Conservation (phyloP, 2,888 invertebrate species). For the Eulithis testata region DNA sequence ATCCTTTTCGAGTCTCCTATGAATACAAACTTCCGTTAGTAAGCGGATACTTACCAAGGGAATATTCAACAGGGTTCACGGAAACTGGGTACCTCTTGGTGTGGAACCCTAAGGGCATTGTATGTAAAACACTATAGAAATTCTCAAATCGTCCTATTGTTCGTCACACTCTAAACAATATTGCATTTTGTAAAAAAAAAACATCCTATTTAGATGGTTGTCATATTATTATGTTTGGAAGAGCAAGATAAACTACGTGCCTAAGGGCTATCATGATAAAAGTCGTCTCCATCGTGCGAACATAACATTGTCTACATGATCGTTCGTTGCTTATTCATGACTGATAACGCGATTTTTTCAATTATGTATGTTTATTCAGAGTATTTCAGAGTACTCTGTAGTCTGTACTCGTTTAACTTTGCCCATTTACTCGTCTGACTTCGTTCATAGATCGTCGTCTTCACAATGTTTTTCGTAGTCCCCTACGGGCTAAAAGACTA, state of each 20-base stretch:
- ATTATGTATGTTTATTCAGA: slow-evolving; percentile 30
- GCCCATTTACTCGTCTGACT: slow-evolving; percentile 24
- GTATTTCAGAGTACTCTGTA: slow-evolving; percentile 17
- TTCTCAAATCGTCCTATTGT: no score
- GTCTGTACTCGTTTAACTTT: slow-evolving; percentile 21
- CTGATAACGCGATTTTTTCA: slow-evolving; percentile 30
- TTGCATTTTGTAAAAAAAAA: no score
- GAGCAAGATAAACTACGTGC: no score
- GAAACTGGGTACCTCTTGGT: slow-evolving; percentile 32
- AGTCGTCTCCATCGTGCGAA: not conserved
- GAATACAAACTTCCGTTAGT: slow-evolving; percentile 31
- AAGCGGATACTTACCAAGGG: slow-evolving; percentile 21
- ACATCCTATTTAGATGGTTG: no score
- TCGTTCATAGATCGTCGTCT: slow-evolving; percentile 28
- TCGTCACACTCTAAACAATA: no score
- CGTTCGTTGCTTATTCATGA: slow-evolving; percentile 27
- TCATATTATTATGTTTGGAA: no score
- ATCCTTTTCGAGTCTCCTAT: slow-evolving; percentile 25
- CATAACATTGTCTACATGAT: not conserved
- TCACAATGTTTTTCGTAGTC: slow-evolving; percentile 21
- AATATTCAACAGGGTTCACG: slow-evolving; percentile 22
- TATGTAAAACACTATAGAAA: no score
- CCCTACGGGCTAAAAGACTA: slow-evolving; percentile 23
- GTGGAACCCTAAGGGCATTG: slow-evolving; percentile 23
- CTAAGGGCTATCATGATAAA: no score